phyloP scores from a whole-genome alignment of 92 coral and sea anemone genomes.

The Parazoanthus swiftii region DNA sequence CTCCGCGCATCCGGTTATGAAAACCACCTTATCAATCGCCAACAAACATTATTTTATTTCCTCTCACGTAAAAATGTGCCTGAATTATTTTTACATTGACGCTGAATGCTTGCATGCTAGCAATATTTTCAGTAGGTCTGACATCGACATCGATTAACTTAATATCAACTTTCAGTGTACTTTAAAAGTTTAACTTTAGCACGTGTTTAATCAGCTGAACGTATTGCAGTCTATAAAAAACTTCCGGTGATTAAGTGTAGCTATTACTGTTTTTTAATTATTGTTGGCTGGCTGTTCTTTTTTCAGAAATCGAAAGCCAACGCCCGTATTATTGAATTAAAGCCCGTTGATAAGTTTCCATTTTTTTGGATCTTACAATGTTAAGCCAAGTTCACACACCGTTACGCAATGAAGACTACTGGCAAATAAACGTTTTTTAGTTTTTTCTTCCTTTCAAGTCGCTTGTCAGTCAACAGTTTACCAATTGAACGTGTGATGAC shows the following conservation, averaged over 20 bases:
- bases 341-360: not conserved
- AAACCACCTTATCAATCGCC: not conserved
- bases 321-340: not conserved
- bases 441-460: not conserved
- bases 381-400: not conserved
- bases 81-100: not conserved
- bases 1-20: constrained; percentile 3
- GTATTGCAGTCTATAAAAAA: constrained; percentile 4
- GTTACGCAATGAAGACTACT: not conserved
- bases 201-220: constrained; percentile 2
- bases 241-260: constrained; percentile 10
- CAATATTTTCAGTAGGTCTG: not conserved
- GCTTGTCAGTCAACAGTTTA: not conserved
- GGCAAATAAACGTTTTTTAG: not conserved
- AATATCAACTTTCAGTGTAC: no score
- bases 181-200: not conserved
- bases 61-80: constrained; percentile 14
- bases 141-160: not conserved
- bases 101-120: not conserved
- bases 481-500: not conserved
- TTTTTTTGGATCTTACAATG: not conserved
- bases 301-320: not conserved
- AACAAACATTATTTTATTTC: not conserved
- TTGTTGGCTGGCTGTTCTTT: not conserved
- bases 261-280: not conserved